Percentiles rank a stretch among this genome's conserved stretches.
phyloP scores from a whole-genome alignment of 2,797 vertebrate genomes.

The Oophaga sylvatica region DNA sequence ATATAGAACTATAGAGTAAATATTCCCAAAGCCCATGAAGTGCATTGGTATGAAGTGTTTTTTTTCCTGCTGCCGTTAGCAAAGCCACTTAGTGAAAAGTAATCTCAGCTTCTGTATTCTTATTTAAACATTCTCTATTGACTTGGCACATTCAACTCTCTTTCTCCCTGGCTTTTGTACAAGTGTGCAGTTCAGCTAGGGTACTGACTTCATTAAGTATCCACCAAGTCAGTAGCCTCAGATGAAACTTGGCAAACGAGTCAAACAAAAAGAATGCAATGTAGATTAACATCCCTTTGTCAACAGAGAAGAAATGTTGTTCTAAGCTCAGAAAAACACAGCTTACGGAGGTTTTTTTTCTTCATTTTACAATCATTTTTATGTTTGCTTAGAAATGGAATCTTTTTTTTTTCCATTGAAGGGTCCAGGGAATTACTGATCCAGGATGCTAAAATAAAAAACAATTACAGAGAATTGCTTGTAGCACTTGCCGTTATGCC shows the following conservation, averaged over 20 bases:
- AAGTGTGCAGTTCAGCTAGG: constrained; percentile 40
- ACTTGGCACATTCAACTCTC: constrained; percentile 12
- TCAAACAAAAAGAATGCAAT: constrained; percentile 2
- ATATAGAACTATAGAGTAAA: constrained; percentile 5
- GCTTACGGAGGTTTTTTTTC: constrained; percentile 12
- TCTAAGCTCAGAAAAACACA: constrained; percentile 27
- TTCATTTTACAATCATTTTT: constrained; percentile 37
- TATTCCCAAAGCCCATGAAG: neutral
- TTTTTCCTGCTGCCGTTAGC: constrained; percentile 35
- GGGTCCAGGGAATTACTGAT: constrained; percentile 19
- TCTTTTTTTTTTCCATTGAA: neutral
- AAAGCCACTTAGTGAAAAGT: constrained; percentile 7
- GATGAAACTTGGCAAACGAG: constrained; percentile 20
- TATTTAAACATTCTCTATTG: constrained; percentile 48
- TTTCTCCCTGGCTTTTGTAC: constrained; percentile 33
- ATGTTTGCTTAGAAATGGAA: constrained; percentile 28
- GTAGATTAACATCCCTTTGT: constrained; percentile 48
- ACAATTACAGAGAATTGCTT: neutral
- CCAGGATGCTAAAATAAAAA: neutral
- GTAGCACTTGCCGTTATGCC: neutral
- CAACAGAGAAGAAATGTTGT: constrained; percentile 47
- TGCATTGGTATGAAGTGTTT: constrained; percentile 1
- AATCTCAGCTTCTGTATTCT: constrained; percentile 21
- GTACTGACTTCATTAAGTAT: constrained; percentile 43
- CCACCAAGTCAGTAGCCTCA: constrained; percentile 14